These are phyloP conservation scores for Theodoxus fluviatilis DNA, from an alignment of 2,888 invertebrate species.

Conservation along the genomic window DNA sequence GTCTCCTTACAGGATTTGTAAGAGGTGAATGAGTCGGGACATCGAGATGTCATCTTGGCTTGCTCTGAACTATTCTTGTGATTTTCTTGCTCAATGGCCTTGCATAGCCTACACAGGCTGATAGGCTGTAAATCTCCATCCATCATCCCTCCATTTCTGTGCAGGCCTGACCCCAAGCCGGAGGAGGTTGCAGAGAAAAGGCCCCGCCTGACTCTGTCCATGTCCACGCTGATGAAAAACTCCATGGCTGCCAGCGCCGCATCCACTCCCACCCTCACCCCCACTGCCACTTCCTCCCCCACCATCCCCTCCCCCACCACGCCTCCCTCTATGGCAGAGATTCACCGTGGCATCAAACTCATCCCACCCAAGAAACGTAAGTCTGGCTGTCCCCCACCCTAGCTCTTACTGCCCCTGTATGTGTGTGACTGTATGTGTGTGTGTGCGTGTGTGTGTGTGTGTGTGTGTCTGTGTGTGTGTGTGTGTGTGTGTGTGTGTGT, in stretches of 20 bases:
- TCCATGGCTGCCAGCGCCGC: no score
- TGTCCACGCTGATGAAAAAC: constrained; percentile 34
- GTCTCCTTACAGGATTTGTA: no score
- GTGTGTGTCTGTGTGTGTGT: not conserved
- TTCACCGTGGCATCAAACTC: constrained; percentile 73
- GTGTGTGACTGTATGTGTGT: not conserved
- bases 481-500: no score
- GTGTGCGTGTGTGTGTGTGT: not conserved
- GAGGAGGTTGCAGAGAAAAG: constrained; percentile 76
- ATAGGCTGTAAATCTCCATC: not conserved
- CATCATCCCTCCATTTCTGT: not conserved
- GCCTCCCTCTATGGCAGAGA: constrained; percentile 42
- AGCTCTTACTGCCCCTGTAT: not conserved
- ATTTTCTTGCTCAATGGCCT: no score
- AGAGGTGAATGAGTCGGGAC: no score
- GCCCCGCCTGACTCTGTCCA: constrained; percentile 70
- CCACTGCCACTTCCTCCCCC: constrained; percentile 32
- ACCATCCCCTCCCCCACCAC: constrained; percentile 28
- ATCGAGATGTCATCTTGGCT: no score
- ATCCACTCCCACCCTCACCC: no score
- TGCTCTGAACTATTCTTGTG: no score
- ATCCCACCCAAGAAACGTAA: constrained; percentile 92
- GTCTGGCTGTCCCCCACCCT: not conserved
- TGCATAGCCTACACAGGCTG: no score
- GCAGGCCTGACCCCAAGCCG: constrained; percentile 40